phyloP scores from a whole-genome alignment of 2,888 invertebrate species.

The Zelleria hepariella region DNA sequence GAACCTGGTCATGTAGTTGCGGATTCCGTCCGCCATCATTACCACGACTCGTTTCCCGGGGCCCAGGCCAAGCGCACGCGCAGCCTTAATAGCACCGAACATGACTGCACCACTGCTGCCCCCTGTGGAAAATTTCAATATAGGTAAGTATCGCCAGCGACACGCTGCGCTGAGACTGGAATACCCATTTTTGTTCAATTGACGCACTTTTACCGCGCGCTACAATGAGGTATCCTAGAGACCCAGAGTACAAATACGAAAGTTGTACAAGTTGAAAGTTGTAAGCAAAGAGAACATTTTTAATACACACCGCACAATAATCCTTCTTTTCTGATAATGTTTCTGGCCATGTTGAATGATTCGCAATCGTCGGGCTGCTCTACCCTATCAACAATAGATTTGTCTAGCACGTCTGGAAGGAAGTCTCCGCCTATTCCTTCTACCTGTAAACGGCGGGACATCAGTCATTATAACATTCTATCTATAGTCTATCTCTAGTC shows the following conservation, averaged over 20 bases:
- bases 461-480: too few species aligned
- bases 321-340: constrained; percentile 91
- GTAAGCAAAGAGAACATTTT: too few species aligned
- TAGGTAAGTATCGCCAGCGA: too few species aligned
- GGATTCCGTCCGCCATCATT: constrained; percentile 87
- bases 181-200: too few species aligned
- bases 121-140: constrained; percentile 67
- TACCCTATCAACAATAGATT: constrained; percentile 84
- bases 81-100: constrained; percentile 75
- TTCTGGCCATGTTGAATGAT: constrained; percentile 84
- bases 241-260: too few species aligned
- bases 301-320: constrained; percentile 82
- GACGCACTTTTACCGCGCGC: too few species aligned
- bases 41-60: constrained; percentile 84
- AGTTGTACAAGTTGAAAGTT: too few species aligned
- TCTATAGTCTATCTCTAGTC: too few species aligned
- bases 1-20: constrained; percentile 94
- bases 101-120: constrained; percentile 87
- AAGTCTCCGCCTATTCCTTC: constrained; percentile 96
- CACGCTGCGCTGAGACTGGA: too few species aligned
- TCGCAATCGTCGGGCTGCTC: constrained; percentile 83
- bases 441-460: constrained; percentile 29
- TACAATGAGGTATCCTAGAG: too few species aligned
- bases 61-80: constrained; percentile 78
- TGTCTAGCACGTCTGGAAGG: constrained; percentile 88